Evolutionary conservation across 2,888 invertebrate species (phyloP).

Genomic region (Spodoptera littoralis): DNA sequence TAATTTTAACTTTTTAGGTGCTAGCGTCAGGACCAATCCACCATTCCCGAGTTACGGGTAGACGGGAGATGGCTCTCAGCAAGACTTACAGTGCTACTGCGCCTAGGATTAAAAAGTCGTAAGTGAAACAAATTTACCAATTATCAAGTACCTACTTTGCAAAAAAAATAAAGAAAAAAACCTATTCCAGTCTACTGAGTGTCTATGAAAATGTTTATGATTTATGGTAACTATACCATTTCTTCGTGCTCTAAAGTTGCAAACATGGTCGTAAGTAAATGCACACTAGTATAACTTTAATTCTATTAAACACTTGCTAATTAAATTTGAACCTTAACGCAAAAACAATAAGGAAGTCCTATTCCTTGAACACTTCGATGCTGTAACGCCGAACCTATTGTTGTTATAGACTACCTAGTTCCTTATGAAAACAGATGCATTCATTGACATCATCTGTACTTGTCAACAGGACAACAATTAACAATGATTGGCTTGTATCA

Average conservation of each 20-base stretch:
- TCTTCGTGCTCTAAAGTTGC: neutral
- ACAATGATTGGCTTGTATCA: constrained; percentile 18
- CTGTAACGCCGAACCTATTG: neutral
- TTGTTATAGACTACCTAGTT: constrained; percentile 4
- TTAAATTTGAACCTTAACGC: too few species aligned
- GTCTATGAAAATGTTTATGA: neutral
- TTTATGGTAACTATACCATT: neutral
- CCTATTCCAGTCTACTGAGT: neutral
- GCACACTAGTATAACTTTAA: too few species aligned
- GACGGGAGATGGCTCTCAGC: constrained; percentile 89
- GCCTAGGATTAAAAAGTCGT: constrained; percentile 95
- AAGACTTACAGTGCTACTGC: constrained; percentile 94
- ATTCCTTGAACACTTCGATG: too few species aligned
- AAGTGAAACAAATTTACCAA: constrained; percentile 69
- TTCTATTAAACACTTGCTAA: too few species aligned
- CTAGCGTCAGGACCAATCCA: constrained; percentile 86
- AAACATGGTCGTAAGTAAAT: too few species aligned
- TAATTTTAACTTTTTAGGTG: constrained; percentile 64
- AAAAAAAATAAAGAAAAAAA: neutral
- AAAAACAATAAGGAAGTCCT: too few species aligned
- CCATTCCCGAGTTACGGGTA: constrained; percentile 89
- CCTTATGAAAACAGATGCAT: constrained; percentile 29
- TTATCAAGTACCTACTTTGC: neutral
- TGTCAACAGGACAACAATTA: constrained; percentile 44
- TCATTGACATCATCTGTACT: constrained; percentile 38